A percentile compares a stretch with the other conserved stretches of the same genome.
These are phyloP conservation scores for Hyperoplus lanceolatus DNA, from an alignment of 2,797 vertebrate genomes.

Conservation along the genomic window DNA sequence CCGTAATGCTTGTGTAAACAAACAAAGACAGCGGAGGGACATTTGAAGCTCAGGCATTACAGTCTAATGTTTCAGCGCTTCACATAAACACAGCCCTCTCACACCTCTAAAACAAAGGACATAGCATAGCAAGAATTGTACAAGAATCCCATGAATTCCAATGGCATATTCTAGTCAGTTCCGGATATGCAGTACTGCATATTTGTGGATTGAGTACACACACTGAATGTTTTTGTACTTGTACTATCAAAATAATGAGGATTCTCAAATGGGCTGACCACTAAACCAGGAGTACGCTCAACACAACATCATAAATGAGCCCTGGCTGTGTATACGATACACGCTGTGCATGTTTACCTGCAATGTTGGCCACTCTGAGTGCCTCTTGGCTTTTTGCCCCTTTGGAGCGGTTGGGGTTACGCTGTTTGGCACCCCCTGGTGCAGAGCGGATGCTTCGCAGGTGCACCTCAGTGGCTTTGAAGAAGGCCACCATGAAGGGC, in stretches of 20 bases:
- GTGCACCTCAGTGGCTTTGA: conserved; percentile 97
- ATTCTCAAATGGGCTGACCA: background rate
- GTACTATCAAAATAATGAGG: conserved; percentile 29
- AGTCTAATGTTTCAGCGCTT: conserved; percentile 75
- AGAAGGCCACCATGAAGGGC: conserved; percentile 98
- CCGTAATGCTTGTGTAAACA: conserved; percentile 81
- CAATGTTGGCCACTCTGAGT: conserved; percentile 91
- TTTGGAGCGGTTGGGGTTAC: conserved; percentile 93
- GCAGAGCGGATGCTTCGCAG: conserved; percentile 94
- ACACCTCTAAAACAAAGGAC: conserved; percentile 70
- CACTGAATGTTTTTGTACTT: conserved; percentile 7
- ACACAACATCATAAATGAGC: conserved; percentile 19
- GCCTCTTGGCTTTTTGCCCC: conserved; percentile 93
- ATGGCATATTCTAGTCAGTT: conserved; percentile 1
- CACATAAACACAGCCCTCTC: conserved; percentile 73
- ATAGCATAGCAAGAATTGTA: conserved; percentile 27
- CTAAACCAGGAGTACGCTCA: background rate
- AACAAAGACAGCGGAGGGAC: conserved; percentile 78
- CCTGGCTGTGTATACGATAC: conserved; percentile 3
- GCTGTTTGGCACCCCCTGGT: conserved; percentile 86
- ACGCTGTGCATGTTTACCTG: conserved; percentile 85
- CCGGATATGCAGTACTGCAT: background rate
- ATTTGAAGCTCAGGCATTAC: conserved; percentile 77
- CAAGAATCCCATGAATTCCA: conserved; percentile 28
- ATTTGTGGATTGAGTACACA: conserved; percentile 1